phyloP scores from a whole-genome alignment of 1,140 invertebrate genomes.

The Drosophila lacteicornis region DNA sequence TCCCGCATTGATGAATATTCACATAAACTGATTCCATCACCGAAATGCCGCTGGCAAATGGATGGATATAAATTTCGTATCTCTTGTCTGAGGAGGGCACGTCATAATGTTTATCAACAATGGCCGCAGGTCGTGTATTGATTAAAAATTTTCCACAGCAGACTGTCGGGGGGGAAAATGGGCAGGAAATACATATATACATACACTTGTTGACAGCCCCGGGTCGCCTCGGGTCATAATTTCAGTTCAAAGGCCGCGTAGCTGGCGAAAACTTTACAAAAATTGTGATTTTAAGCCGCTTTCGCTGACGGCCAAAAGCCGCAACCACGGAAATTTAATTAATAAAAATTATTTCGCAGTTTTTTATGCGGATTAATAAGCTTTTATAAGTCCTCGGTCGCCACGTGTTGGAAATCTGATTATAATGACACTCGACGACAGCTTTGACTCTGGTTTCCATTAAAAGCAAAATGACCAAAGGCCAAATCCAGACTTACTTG shows the following conservation, averaged over 20 bases:
- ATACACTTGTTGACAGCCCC: slow-evolving; percentile 72
- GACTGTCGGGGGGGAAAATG: neutral
- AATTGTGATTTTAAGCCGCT: slow-evolving; percentile 73
- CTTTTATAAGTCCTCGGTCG: slow-evolving; percentile 26
- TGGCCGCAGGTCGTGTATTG: slow-evolving; percentile 67
- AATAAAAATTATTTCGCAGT: slow-evolving; percentile 67
- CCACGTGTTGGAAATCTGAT: slow-evolving; percentile 74
- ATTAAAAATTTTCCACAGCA: slow-evolving; percentile 66
- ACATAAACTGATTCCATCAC: slow-evolving; percentile 37
- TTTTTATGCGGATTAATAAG: slow-evolving; percentile 45
- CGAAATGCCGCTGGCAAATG: slow-evolving; percentile 26
- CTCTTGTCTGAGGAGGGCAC: slow-evolving; percentile 32
- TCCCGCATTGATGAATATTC: slow-evolving; percentile 14
- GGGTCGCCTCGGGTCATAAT: slow-evolving; percentile 44
- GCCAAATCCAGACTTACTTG: slow-evolving; percentile 61
- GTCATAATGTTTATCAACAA: slow-evolving; percentile 77
- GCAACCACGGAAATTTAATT: slow-evolving; percentile 65
- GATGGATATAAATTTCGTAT: slow-evolving; percentile 68
- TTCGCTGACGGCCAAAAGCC: slow-evolving; percentile 32
- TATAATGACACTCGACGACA: slow-evolving; percentile 55
- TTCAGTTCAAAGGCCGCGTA: slow-evolving; percentile 64
- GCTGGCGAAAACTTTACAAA: slow-evolving; percentile 36
- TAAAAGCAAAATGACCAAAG: slow-evolving; percentile 34
- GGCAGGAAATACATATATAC: neutral
- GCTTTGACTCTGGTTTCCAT: slow-evolving; percentile 48